A percentile compares a stretch with the other conserved stretches of the same genome.
phyloP scores from a whole-genome alignment of 2,113 vertebrate species.

The Bos javanicus region DNA sequence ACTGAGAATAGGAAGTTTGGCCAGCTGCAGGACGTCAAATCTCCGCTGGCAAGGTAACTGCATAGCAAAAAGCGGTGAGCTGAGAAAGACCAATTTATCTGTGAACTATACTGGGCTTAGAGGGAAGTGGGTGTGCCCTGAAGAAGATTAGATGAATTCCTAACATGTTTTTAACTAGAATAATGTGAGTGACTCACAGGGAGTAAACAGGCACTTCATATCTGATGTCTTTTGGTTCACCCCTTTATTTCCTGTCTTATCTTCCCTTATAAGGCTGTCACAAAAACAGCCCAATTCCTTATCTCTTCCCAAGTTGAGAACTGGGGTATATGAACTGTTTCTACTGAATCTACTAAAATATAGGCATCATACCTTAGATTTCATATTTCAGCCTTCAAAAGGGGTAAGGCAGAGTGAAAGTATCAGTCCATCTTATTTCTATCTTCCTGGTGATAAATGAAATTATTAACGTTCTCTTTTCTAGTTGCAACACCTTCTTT shows the following conservation, averaged over 20 bases:
- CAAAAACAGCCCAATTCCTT: conserved; percentile 14
- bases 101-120: neutral
- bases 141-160: conserved; percentile 70
- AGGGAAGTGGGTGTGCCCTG: conserved; percentile 30
- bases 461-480: neutral
- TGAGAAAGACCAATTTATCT: conserved; percentile 50
- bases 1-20: neutral
- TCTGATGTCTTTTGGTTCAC: conserved; percentile 50
- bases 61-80: conserved; percentile 34
- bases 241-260: conserved; percentile 59
- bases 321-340: neutral
- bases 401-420: neutral
- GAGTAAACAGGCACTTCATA: conserved; percentile 53
- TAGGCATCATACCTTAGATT: neutral
- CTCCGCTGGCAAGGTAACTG: neutral
- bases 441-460: neutral
- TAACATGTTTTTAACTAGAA: conserved; percentile 69
- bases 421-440: neutral
- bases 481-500: neutral
- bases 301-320: neutral
- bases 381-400: neutral
- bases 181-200: conserved; percentile 51
- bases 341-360: neutral
- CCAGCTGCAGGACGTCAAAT: neutral
- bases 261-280: conserved; percentile 41